Conservation (phyloP, 2,888 invertebrate species). For the Phrixothrix hirtus region DNA sequence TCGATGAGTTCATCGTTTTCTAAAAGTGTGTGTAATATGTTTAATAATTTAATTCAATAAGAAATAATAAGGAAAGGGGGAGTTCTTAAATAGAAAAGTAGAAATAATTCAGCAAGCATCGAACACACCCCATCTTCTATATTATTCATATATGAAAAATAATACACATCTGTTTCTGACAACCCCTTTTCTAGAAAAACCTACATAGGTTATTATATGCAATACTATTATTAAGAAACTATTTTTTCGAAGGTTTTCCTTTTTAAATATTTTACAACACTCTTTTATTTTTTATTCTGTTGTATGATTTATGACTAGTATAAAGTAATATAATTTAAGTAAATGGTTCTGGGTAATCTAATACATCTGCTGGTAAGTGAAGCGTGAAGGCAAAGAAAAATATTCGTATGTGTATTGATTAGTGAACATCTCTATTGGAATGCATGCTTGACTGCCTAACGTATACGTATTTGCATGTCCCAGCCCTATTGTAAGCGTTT, state of each 20-base stretch:
- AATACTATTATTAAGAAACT: conserved; percentile 28
- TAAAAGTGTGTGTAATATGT: no score
- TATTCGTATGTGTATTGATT: conserved; percentile 44
- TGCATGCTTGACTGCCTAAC: conserved; percentile 44
- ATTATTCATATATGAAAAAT: conserved; percentile 32
- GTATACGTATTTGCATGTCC: conserved; percentile 45
- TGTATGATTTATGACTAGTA: conserved; percentile 9
- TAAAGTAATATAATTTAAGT: conserved; percentile 25
- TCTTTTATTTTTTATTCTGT: conserved; percentile 5
- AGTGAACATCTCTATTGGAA: conserved; percentile 43
- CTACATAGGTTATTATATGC: conserved; percentile 24
- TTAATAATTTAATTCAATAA: no score
- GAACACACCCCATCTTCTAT: conserved; percentile 22
- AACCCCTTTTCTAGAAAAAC: conserved; percentile 28
- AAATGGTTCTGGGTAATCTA: conserved; percentile 35
- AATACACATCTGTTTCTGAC: conserved; percentile 31
- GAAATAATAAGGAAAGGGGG: no score
- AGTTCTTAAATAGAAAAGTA: conserved; percentile 14
- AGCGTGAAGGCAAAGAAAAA: conserved; percentile 36
- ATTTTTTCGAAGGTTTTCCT: conserved; percentile 20
- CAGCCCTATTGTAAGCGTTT: conserved; percentile 43
- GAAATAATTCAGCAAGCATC: conserved; percentile 22
- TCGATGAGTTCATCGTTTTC: no score
- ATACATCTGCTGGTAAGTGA: conserved; percentile 36
- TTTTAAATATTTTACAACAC: conserved; percentile 13